Conservation (phyloP, 2,888 invertebrate genomes). For the Polyploca ridens region DNA sequence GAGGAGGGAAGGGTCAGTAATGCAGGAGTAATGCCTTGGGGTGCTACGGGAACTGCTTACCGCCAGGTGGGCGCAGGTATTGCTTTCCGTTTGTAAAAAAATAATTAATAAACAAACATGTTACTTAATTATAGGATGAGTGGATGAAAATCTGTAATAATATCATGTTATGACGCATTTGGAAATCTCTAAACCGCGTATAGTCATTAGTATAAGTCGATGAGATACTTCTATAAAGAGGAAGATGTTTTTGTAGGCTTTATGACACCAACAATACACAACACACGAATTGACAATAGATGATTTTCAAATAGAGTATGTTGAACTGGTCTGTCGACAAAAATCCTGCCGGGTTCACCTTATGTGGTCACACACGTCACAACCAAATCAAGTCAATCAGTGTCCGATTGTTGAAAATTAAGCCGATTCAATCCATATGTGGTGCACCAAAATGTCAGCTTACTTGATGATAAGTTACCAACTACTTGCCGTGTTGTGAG, state of each 20-base stretch:
- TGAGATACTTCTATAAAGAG: neutral
- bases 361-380: conserved; percentile 44
- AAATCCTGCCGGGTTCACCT: conserved; percentile 46
- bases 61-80: no score
- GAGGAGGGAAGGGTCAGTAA: no score
- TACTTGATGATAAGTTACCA: neutral
- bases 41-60: no score
- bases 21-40: no score
- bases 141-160: neutral
- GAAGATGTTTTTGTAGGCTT: conserved; percentile 44
- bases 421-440: conserved; percentile 56
- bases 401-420: conserved; percentile 58
- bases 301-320: conserved; percentile 46
- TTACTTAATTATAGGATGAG: neutral
- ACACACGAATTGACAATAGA: conserved; percentile 45
- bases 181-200: neutral
- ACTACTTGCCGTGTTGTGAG: conserved; percentile 21
- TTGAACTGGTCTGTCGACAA: conserved; percentile 46
- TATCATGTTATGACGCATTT: neutral
- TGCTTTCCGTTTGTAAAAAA: no score
- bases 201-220: neutral
- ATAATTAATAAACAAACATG: no score
- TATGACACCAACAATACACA: conserved; percentile 39
- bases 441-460: conserved; percentile 39
- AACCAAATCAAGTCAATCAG: conserved; percentile 58